These are phyloP conservation scores for Spilarctia lutea DNA, from an alignment of 2,888 invertebrate genomes.

Conservation along the genomic window DNA sequence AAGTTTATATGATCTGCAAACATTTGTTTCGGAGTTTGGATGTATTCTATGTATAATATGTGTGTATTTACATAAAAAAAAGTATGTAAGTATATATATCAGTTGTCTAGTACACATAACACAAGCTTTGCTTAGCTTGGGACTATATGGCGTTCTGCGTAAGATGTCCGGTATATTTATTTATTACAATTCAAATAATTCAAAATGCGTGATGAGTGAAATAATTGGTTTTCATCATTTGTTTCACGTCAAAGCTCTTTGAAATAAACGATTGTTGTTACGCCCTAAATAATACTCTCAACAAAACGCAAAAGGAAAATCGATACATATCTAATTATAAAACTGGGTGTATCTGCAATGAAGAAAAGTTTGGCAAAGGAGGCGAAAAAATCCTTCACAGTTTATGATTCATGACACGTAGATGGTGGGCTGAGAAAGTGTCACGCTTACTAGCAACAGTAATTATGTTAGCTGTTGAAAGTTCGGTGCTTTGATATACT, in stretches of 20 bases:
- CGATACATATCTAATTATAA: constrained; percentile 39
- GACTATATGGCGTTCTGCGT: no score
- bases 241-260: neutral
- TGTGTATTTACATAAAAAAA: no score
- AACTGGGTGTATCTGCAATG: constrained; percentile 37
- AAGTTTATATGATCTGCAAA: no score
- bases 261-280: neutral
- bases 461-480: constrained; percentile 36
- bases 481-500: constrained; percentile 8
- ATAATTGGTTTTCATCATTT: neutral
- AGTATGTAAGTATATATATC: no score
- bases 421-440: constrained; percentile 27
- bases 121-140: no score
- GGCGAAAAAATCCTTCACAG: constrained; percentile 11
- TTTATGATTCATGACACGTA: constrained; percentile 46
- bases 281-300: neutral
- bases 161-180: no score
- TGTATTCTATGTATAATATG: no score
- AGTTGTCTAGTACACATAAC: no score
- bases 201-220: neutral
- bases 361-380: constrained; percentile 18
- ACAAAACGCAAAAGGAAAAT: constrained; percentile 26
- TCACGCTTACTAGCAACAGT: constrained; percentile 32
- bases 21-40: no score
- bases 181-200: neutral